These are phyloP conservation scores for Paramuricea clavata DNA, from an alignment of 92 coral and sea anemone genomes.

Conservation along the genomic window DNA sequence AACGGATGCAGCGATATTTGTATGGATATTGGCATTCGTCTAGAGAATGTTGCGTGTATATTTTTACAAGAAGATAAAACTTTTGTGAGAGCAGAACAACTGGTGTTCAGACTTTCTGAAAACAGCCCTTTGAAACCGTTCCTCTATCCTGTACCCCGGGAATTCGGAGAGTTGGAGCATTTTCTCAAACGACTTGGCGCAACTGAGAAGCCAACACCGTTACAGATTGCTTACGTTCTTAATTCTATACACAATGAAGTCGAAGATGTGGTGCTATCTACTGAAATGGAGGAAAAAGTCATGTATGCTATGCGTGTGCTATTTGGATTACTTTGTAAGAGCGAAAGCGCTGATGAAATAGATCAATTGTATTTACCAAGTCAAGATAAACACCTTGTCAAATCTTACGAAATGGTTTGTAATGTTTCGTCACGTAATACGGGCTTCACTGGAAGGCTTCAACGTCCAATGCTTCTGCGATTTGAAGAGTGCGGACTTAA, in stretches of 20 bases:
- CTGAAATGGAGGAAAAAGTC: slow-evolving; percentile 84
- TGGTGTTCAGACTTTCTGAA: slow-evolving; percentile 82
- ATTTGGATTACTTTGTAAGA: slow-evolving; percentile 34
- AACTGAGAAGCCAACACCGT: slow-evolving; percentile 84
- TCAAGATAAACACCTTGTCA: slow-evolving; percentile 4
- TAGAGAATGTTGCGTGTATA: slow-evolving; percentile 60
- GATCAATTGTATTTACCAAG: slow-evolving; percentile 27
- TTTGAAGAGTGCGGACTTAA: slow-evolving; percentile 17
- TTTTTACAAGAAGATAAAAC: slow-evolving; percentile 82
- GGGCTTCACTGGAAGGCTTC: neutral
- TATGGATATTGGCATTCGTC: slow-evolving; percentile 17
- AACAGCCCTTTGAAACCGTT: slow-evolving; percentile 61
- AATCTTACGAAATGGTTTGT: slow-evolving; percentile 29
- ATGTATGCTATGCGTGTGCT: slow-evolving; percentile 84
- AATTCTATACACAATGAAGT: slow-evolving; percentile 84
- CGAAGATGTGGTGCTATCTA: slow-evolving; percentile 86
- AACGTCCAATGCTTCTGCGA: slow-evolving; percentile 20
- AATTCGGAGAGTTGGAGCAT: slow-evolving; percentile 91
- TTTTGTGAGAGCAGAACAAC: slow-evolving; percentile 83
- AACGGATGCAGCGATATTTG: slow-evolving; percentile 60
- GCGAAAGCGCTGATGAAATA: slow-evolving; percentile 5
- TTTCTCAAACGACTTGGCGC: slow-evolving; percentile 93
- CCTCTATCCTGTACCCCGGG: slow-evolving; percentile 92
- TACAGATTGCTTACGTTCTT: slow-evolving; percentile 84
- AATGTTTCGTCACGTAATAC: slow-evolving; percentile 32